Conservation (phyloP, 2,797 vertebrate species). For the Hephaestus fuliginosus region DNA sequence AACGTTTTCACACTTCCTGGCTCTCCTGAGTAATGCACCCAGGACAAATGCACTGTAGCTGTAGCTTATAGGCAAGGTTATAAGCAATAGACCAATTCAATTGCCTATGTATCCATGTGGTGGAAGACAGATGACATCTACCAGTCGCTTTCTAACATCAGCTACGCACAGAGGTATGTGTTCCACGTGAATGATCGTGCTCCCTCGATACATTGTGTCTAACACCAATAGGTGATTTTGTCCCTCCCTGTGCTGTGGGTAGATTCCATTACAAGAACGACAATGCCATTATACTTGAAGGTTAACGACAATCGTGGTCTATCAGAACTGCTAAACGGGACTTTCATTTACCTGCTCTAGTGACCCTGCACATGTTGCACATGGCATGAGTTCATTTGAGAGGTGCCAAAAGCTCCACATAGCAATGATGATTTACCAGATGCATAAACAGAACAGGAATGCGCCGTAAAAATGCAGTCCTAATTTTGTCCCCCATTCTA, state of each 20-base stretch:
- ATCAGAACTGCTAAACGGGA: slow-evolving; percentile 50
- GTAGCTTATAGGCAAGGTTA: slow-evolving; percentile 33
- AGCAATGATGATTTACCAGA: slow-evolving; percentile 9
- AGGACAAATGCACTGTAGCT: slow-evolving; percentile 29
- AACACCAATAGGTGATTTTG: slow-evolving; percentile 53
- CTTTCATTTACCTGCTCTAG: slow-evolving; percentile 59
- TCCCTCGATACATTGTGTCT: slow-evolving; percentile 38
- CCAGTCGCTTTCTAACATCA: slow-evolving; percentile 25
- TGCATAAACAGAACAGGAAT: background rate
- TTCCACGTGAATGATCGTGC: slow-evolving; percentile 36
- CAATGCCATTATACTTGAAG: slow-evolving; percentile 60
- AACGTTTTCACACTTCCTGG: slow-evolving; percentile 12
- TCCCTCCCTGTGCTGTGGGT: slow-evolving; percentile 24
- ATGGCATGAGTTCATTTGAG: slow-evolving; percentile 32
- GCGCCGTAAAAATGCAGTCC: background rate
- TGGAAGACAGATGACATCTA: slow-evolving; percentile 46
- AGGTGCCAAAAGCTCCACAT: background rate
- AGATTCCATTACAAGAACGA: slow-evolving; percentile 59
- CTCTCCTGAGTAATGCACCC: slow-evolving; percentile 9
- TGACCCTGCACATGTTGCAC: slow-evolving; percentile 33
- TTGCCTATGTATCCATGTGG: slow-evolving; percentile 41
- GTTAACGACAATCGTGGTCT: slow-evolving; percentile 54
- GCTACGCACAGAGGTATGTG: slow-evolving; percentile 22
- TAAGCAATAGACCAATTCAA: slow-evolving; percentile 21
- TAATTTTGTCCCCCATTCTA: no score